Evolutionary conservation across 2,888 invertebrate species (phyloP).

Genomic region (Diachrysia chrysitis): DNA sequence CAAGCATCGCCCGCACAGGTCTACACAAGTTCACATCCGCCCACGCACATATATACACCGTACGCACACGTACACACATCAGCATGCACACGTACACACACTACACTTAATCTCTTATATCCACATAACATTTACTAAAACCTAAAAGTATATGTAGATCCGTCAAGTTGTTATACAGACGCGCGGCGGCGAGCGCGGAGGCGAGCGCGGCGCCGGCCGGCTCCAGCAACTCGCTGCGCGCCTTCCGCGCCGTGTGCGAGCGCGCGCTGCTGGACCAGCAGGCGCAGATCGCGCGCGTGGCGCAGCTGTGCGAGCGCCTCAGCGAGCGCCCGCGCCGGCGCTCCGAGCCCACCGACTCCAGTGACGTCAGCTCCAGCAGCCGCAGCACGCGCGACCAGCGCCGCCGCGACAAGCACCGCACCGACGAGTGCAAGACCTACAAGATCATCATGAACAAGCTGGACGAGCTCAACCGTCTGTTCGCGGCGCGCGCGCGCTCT

Average conservation of each 20-base stretch:
- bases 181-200: slow-evolving; percentile 28
- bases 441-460: slow-evolving; percentile 83
- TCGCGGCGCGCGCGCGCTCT: slow-evolving; percentile 58
- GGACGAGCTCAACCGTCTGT: slow-evolving; percentile 77
- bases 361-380: slow-evolving; percentile 71
- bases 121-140: background rate
- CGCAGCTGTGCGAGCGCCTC: slow-evolving; percentile 76
- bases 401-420: slow-evolving; percentile 65
- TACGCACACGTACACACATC: too few relatives aligned
- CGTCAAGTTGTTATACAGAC: slow-evolving; percentile 21
- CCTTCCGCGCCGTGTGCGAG: slow-evolving; percentile 74
- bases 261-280: slow-evolving; percentile 77
- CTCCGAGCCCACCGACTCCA: slow-evolving; percentile 53
- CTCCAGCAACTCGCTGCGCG: slow-evolving; percentile 69
- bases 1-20: slow-evolving; percentile 67
- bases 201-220: slow-evolving; percentile 36
- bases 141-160: background rate
- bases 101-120: too few relatives aligned
- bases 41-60: too few relatives aligned
- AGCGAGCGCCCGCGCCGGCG: slow-evolving; percentile 54
- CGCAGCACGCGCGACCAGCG: slow-evolving; percentile 59
- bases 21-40: background rate
- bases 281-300: slow-evolving; percentile 74
- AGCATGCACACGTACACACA: background rate
- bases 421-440: slow-evolving; percentile 81